phyloP scores from a whole-genome alignment of 2,113 vertebrate species.

The Triplophysa tibetana region DNA sequence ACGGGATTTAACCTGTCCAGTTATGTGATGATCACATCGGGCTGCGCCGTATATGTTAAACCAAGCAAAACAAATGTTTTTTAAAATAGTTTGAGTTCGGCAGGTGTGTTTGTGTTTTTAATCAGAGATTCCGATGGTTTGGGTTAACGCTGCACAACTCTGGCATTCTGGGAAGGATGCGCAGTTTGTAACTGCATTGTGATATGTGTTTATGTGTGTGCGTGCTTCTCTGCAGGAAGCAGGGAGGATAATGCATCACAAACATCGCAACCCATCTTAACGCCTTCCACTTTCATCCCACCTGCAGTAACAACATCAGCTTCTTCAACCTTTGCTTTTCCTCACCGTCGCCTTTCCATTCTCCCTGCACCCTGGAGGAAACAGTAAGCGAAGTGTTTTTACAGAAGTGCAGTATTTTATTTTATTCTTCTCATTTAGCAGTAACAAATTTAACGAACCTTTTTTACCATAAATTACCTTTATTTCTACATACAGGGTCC shows the following conservation, averaged over 20 bases:
- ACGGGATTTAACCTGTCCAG: slow-evolving; percentile 6
- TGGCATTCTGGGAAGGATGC: not conserved
- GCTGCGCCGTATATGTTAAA: not conserved
- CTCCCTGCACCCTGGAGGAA: not conserved
- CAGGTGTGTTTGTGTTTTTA: not conserved
- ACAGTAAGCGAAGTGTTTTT: not conserved
- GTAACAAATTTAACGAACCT: not conserved
- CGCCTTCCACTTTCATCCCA: slow-evolving; percentile 44
- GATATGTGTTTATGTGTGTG: slow-evolving; percentile 3
- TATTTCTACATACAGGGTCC: too few species aligned
- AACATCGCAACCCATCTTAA: slow-evolving; percentile 29
- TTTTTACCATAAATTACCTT: too few species aligned
- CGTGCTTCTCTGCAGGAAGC: slow-evolving; percentile 5
- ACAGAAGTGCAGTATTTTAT: not conserved
- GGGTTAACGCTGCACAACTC: not conserved
- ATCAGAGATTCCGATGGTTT: not conserved
- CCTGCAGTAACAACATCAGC: slow-evolving; percentile 42
- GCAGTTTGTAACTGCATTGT: not conserved
- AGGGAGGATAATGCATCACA: slow-evolving; percentile 34
- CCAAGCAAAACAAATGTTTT: not conserved
- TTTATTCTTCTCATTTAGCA: not conserved
- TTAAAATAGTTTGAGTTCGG: not conserved
- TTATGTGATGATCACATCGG: not conserved
- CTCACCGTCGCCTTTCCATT: slow-evolving; percentile 28
- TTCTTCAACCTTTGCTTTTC: slow-evolving; percentile 12